Evolutionary conservation across 2,888 invertebrate species (phyloP).

Genomic region (Temnothorax ravouxi): DNA sequence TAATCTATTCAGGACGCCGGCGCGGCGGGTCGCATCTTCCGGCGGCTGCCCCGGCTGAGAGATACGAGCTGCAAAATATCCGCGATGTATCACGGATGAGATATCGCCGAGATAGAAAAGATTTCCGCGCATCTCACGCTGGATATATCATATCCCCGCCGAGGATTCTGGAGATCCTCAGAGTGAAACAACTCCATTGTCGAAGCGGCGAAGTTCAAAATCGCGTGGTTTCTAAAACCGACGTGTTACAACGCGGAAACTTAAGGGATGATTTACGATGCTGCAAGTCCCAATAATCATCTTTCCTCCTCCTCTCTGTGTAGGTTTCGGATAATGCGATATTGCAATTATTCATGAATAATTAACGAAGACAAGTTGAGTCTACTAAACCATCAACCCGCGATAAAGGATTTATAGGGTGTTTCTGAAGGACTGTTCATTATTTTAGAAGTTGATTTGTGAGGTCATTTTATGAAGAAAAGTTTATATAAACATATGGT

Average conservation of each 20-base stretch:
- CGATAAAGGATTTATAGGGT: neutral
- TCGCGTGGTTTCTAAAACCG: neutral
- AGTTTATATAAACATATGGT: neutral
- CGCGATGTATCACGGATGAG: conserved; percentile 39
- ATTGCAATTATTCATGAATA: neutral
- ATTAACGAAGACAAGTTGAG: neutral
- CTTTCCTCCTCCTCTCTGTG: neutral
- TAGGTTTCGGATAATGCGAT: neutral
- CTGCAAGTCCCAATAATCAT: neutral
- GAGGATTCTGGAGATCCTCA: neutral
- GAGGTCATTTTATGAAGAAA: neutral
- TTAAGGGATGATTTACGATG: conserved; percentile 7
- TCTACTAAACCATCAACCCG: neutral
- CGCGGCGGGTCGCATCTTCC: conserved; percentile 54
- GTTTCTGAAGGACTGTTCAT: neutral
- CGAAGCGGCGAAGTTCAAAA: conserved; percentile 19
- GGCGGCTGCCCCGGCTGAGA: neutral
- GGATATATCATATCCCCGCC: conserved; percentile 14
- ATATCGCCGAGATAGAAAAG: conserved; percentile 41
- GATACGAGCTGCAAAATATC: conserved; percentile 53
- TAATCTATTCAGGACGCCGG: conserved; percentile 59
- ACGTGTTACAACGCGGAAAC: neutral
- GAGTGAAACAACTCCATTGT: conserved; percentile 26
- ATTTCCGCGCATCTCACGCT: conserved; percentile 1
- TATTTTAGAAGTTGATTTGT: neutral